These are phyloP conservation scores for Dromaius novaehollandiae DNA, from an alignment of 2,113 vertebrate genomes.

Conservation along the genomic window DNA sequence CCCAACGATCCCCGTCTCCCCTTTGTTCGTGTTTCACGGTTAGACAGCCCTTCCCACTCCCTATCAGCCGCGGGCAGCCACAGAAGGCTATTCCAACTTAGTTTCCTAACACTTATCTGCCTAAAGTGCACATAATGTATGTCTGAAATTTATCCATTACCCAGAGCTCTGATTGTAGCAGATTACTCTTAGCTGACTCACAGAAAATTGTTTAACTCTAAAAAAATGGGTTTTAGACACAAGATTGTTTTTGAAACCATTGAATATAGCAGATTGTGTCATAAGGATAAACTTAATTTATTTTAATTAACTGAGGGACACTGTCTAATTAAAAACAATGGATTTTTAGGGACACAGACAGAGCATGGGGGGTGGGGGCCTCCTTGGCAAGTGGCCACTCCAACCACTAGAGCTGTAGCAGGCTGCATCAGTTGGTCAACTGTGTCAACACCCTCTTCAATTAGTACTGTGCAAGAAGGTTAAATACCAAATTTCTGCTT, in stretches of 20 bases:
- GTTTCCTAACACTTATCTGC: constrained; percentile 57
- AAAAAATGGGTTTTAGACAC: not conserved
- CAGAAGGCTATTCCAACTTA: constrained; percentile 63
- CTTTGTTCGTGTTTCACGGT: constrained; percentile 48
- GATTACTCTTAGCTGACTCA: constrained; percentile 64
- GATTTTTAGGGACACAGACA: not conserved
- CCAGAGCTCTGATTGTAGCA: constrained; percentile 53
- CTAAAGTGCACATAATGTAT: constrained; percentile 71
- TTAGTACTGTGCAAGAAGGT: not conserved
- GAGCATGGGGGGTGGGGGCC: not conserved
- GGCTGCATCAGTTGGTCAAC: not conserved
- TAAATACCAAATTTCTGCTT: not conserved
- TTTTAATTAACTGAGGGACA: not conserved
- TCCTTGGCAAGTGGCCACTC: not conserved
- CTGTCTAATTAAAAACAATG: not conserved
- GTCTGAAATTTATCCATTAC: constrained; percentile 66
- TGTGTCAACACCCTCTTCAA: not conserved
- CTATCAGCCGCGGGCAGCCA: constrained; percentile 18
- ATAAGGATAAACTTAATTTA: not conserved
- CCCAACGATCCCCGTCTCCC: not conserved
- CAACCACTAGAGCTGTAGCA: not conserved
- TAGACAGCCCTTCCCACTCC: constrained; percentile 16
- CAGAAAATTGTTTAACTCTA: constrained; percentile 49
- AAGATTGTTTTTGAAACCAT: not conserved
- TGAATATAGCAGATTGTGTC: not conserved